phyloP scores from a whole-genome alignment of 2,113 vertebrate genomes.

The Labeo rohita region DNA sequence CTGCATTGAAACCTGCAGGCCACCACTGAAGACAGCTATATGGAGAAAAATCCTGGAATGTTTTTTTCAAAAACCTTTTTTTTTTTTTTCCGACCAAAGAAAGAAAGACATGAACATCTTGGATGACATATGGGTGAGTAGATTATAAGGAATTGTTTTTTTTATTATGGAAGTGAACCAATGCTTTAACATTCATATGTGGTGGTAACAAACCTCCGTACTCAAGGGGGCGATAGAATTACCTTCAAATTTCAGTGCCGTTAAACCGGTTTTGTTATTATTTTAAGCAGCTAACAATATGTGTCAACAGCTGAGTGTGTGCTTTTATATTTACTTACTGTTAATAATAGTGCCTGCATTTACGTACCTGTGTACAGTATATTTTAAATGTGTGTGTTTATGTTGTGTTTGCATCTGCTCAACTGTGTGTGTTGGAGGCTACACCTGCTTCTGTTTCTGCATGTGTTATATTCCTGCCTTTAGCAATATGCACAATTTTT shows the following conservation, averaged over 20 bases:
- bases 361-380: background rate
- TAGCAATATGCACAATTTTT: constrained; percentile 8
- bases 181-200: background rate
- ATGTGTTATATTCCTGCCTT: background rate
- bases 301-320: background rate
- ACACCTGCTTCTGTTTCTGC: background rate
- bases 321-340: background rate
- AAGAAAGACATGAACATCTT: too few species aligned
- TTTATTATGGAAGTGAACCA: background rate
- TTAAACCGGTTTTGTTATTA: background rate
- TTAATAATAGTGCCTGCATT: background rate
- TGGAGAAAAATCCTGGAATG: too few species aligned
- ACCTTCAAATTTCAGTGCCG: background rate
- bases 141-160: background rate
- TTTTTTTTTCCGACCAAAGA: too few species aligned
- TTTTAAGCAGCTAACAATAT: background rate
- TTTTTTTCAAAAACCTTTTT: too few species aligned
- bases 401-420: background rate
- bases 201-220: background rate
- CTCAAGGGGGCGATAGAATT: background rate
- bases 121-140: too few species aligned
- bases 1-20: too few species aligned
- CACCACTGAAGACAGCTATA: too few species aligned
- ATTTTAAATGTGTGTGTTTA: background rate
- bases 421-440: background rate